These are phyloP conservation scores for Drosophila greeni DNA, from an alignment of 2,888 invertebrate genomes.

Conservation along the genomic window DNA sequence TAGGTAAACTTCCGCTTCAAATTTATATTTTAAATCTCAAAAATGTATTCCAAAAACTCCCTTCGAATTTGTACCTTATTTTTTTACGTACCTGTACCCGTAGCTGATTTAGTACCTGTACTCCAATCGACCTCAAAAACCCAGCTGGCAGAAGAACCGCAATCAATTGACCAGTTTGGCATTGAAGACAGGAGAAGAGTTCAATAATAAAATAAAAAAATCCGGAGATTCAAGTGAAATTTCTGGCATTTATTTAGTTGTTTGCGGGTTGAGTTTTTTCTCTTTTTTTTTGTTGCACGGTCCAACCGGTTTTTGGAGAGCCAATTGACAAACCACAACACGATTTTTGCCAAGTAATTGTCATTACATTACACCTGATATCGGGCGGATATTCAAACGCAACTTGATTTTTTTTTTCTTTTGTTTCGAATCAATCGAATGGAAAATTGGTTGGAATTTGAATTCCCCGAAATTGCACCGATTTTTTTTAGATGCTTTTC, in stretches of 20 bases:
- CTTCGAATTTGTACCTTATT: too few relatives aligned
- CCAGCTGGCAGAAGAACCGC: conserved; percentile 22
- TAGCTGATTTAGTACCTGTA: neutral
- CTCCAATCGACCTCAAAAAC: conserved; percentile 3
- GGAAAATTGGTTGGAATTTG: conserved; percentile 11
- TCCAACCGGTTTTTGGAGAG: conserved; percentile 23
- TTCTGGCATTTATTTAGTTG: conserved; percentile 13
- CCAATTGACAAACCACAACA: conserved; percentile 31
- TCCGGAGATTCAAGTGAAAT: conserved; percentile 28
- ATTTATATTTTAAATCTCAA: too few relatives aligned
- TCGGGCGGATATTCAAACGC: conserved; percentile 26
- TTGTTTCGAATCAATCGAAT: neutral
- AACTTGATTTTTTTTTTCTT: conserved; percentile 19
- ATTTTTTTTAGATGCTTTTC: neutral
- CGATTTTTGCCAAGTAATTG: conserved; percentile 29
- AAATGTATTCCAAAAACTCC: too few relatives aligned
- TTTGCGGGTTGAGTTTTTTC: conserved; percentile 8
- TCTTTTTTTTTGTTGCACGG: conserved; percentile 2
- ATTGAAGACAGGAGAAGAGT: conserved; percentile 27
- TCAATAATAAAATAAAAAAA: conserved; percentile 7
- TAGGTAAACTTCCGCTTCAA: too few relatives aligned
- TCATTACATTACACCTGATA: conserved; percentile 32
- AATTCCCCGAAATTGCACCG: conserved; percentile 16
- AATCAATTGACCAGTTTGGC: conserved; percentile 29
- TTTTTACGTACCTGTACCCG: neutral